Evolutionary conservation across 1,140 invertebrate genomes (phyloP).

Genomic region (Neomicropteryx cornuta): DNA sequence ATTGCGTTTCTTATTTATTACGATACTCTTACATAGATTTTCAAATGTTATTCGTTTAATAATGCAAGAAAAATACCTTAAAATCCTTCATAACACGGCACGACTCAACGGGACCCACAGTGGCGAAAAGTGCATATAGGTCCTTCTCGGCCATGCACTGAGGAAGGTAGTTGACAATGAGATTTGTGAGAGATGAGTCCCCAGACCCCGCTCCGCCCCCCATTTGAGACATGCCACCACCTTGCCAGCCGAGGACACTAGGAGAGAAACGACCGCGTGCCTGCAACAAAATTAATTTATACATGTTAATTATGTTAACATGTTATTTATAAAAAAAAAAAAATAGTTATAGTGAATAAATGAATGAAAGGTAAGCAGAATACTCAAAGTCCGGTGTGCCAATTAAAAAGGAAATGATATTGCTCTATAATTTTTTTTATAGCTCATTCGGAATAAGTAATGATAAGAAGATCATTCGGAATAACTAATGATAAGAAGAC

Average conservation of each 20-base stretch:
- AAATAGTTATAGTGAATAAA: background rate
- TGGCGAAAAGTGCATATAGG: slow-evolving; percentile 77
- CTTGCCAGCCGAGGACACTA: slow-evolving; percentile 24
- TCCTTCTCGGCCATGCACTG: slow-evolving; percentile 89
- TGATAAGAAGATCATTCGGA: no score
- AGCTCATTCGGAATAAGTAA: no score
- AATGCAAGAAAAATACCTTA: slow-evolving; percentile 50
- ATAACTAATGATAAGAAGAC: no score
- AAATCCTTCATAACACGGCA: slow-evolving; percentile 88
- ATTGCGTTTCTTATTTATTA: no score
- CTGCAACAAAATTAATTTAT: slow-evolving; percentile 34
- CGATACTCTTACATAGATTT: no score
- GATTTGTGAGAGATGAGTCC: slow-evolving; percentile 51
- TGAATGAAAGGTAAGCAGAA: background rate
- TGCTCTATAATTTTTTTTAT: no score
- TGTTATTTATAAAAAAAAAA: background rate
- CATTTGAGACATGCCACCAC: slow-evolving; percentile 33
- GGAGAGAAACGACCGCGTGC: slow-evolving; percentile 24
- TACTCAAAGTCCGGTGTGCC: background rate
- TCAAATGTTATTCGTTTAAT: no score
- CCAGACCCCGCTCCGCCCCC: slow-evolving; percentile 25
- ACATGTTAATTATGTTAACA: background rate
- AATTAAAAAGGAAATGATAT: no score
- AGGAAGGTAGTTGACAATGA: slow-evolving; percentile 93
- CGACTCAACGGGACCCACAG: slow-evolving; percentile 76